Percentiles rank a stretch among this genome's conserved stretches.
Evolutionary conservation across 2,797 vertebrate genomes (phyloP).

Genomic region (Podargus strigoides): DNA sequence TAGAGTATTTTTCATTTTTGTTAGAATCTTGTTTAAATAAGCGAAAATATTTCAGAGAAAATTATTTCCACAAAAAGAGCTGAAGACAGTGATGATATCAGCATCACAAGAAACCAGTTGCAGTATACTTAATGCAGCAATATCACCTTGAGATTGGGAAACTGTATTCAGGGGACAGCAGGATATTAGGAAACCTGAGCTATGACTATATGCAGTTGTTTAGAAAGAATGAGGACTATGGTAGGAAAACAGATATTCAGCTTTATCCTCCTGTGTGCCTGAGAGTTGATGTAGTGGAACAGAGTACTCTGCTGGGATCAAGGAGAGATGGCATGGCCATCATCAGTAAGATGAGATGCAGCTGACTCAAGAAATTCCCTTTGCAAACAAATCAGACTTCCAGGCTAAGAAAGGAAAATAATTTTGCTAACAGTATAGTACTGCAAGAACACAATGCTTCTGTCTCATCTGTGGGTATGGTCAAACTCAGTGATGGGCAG

Average conservation of each 20-base stretch:
- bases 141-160: background rate
- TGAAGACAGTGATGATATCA: background rate
- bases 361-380: slow-evolving; percentile 25
- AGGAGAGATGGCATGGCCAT: slow-evolving; percentile 14
- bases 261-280: slow-evolving; percentile 11
- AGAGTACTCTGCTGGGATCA: slow-evolving; percentile 49
- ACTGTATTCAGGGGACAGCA: background rate
- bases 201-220: background rate
- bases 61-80: background rate
- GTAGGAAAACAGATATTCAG: slow-evolving; percentile 30
- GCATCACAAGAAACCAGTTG: background rate
- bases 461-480: background rate
- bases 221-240: background rate
- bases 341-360: slow-evolving; percentile 45
- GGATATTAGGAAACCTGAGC: slow-evolving; percentile 22
- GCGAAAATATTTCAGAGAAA: background rate
- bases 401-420: background rate
- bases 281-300: slow-evolving; percentile 35
- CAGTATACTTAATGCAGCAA: background rate
- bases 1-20: background rate
- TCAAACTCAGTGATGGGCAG: background rate
- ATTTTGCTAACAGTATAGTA: background rate
- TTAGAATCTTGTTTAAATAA: background rate
- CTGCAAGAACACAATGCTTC: background rate
- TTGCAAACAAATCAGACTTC: slow-evolving; percentile 46